Evolutionary conservation across 2,797 vertebrate genomes (phyloP).

Genomic region (Schizothorax lantsangensis): DNA sequence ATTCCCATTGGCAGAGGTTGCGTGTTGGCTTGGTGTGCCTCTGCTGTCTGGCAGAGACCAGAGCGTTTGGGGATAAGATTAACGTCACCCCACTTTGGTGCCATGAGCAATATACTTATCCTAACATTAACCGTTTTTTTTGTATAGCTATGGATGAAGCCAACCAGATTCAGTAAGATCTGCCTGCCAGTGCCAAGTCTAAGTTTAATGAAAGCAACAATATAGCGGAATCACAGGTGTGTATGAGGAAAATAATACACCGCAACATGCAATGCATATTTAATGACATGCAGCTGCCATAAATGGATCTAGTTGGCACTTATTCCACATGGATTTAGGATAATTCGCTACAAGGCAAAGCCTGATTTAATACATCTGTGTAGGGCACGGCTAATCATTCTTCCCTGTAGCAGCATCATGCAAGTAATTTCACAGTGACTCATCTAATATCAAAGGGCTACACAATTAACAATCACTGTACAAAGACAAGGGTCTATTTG

Average conservation of each 20-base stretch:
- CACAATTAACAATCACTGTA: slow-evolving; percentile 26
- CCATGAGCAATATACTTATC: slow-evolving; percentile 17
- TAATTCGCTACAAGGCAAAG: slow-evolving; percentile 24
- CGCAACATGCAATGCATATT: slow-evolving; percentile 10
- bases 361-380: slow-evolving; percentile 20
- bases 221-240: slow-evolving; percentile 5
- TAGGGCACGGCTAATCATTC: slow-evolving; percentile 24
- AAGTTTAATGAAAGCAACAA: slow-evolving; percentile 25
- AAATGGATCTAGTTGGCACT: slow-evolving; percentile 5
- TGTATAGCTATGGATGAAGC: slow-evolving; percentile 5
- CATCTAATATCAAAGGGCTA: slow-evolving; percentile 14
- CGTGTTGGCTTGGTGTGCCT: not conserved
- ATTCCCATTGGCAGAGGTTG: slow-evolving; percentile 10
- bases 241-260: slow-evolving; percentile 15
- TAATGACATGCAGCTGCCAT: slow-evolving; percentile 33
- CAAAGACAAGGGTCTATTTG: not conserved
- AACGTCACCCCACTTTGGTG: slow-evolving; percentile 13
- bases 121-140: slow-evolving; percentile 16
- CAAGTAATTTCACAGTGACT: slow-evolving; percentile 33
- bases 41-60: slow-evolving; percentile 26
- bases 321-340: slow-evolving; percentile 36
- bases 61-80: slow-evolving; percentile 36
- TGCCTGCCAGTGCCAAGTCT: not conserved
- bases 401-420: not conserved
- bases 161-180: not conserved